Percentiles rank a stretch among this genome's conserved stretches.
These are phyloP conservation scores for Thymelicus acteon DNA, from an alignment of 2,888 invertebrate species.

Conservation along the genomic window DNA sequence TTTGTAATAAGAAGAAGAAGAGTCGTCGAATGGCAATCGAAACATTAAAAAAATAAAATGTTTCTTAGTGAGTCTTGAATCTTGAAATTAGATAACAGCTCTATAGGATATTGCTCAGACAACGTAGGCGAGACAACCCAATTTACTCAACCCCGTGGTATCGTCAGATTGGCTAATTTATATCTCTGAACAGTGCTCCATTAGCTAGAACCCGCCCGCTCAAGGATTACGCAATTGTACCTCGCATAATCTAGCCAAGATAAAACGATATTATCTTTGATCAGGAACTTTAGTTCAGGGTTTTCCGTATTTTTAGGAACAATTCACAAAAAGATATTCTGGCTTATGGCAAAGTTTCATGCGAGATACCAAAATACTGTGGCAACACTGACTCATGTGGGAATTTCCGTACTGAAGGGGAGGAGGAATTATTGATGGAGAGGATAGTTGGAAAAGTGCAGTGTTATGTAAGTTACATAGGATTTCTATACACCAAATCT, in stretches of 20 bases:
- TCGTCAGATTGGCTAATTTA: constrained; percentile 25
- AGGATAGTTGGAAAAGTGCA: too few species aligned
- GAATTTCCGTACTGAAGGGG: too few species aligned
- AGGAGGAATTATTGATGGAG: too few species aligned
- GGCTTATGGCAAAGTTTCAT: too few species aligned
- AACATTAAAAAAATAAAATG: background rate
- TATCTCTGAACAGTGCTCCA: constrained; percentile 12
- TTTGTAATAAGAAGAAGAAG: too few species aligned
- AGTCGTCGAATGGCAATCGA: too few species aligned
- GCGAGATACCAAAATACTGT: too few species aligned
- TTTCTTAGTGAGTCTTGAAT: background rate
- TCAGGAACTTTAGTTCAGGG: background rate
- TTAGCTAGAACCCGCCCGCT: constrained; percentile 17
- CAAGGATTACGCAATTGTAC: constrained; percentile 32
- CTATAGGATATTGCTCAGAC: constrained; percentile 8
- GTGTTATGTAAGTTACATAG: too few species aligned
- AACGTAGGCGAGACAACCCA: constrained; percentile 10
- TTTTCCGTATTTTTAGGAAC: too few species aligned
- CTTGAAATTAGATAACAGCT: background rate
- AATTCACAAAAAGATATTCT: too few species aligned
- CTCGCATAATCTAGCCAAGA: constrained; percentile 13
- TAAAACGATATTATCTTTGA: constrained; percentile 17
- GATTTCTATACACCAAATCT: too few species aligned
- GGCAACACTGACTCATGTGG: too few species aligned
- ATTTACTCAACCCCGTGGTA: constrained; percentile 27